phyloP scores from a whole-genome alignment of 2,888 invertebrate genomes.

The Drosophila nr. fundita region DNA sequence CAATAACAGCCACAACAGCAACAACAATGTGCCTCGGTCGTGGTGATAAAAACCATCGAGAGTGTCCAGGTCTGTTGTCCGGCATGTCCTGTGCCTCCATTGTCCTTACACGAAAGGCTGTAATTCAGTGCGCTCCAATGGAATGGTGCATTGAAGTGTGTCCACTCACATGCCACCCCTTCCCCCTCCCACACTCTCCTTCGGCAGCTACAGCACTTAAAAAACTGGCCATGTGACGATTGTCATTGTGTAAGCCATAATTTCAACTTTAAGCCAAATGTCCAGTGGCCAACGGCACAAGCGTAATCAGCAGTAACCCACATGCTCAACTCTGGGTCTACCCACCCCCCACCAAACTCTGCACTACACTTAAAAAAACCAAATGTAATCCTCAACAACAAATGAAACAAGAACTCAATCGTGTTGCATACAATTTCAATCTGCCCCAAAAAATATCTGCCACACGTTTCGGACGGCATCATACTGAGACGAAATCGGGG shows the following conservation, averaged over 20 bases:
- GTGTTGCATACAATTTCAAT: constrained; percentile 36
- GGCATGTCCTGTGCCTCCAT: constrained; percentile 49
- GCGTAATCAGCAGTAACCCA: constrained; percentile 46
- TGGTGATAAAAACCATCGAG: constrained; percentile 45
- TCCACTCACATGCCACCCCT: not conserved
- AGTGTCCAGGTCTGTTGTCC: constrained; percentile 15
- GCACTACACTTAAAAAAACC: not conserved
- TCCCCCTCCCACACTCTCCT: not conserved
- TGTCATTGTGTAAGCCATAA: constrained; percentile 72
- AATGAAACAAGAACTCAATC: constrained; percentile 16
- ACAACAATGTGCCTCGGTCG: constrained; percentile 16
- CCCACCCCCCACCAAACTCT: not conserved
- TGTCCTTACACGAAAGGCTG: constrained; percentile 52
- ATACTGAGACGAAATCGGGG: constrained; percentile 26
- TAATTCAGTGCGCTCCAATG: constrained; percentile 46
- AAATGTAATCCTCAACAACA: not conserved
- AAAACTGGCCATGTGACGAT: constrained; percentile 67
- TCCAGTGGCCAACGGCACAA: constrained; percentile 24
- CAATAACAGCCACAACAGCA: constrained; percentile 7
- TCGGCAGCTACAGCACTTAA: constrained; percentile 15
- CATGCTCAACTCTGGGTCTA: not conserved
- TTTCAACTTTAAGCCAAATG: constrained; percentile 70
- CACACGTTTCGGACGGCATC: constrained; percentile 32
- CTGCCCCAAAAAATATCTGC: constrained; percentile 46
- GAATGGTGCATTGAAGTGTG: constrained; percentile 65